These are phyloP conservation scores for Drosophila varians DNA, from an alignment of 1,140 invertebrate species.

Conservation along the genomic window DNA sequence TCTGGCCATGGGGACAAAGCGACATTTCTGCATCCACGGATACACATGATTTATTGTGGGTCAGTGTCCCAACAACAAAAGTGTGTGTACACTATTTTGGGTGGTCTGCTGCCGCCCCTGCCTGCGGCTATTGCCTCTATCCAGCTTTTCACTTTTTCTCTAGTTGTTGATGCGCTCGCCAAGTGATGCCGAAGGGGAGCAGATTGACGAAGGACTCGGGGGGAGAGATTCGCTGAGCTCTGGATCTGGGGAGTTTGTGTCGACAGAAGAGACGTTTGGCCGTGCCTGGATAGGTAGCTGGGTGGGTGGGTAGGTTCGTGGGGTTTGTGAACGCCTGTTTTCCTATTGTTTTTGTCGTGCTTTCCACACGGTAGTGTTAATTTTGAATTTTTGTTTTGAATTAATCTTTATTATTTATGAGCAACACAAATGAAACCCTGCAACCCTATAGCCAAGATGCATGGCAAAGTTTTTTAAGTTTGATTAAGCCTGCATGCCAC, in stretches of 20 bases:
- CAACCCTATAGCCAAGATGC: constrained; percentile 18
- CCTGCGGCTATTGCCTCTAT: neutral
- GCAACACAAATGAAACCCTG: constrained; percentile 14
- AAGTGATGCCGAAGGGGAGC: constrained; percentile 9
- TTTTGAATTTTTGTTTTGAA: constrained; percentile 67
- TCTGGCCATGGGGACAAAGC: no score
- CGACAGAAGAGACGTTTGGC: constrained; percentile 66
- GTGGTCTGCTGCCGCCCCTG: neutral
- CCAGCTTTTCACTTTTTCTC: constrained; percentile 12
- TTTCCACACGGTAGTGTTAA: constrained; percentile 57
- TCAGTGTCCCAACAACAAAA: constrained; percentile 28
- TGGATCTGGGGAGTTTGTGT: constrained; percentile 51
- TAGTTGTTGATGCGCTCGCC: constrained; percentile 62
- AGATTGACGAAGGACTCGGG: neutral
- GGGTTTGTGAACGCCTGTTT: constrained; percentile 13
- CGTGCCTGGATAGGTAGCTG: constrained; percentile 14
- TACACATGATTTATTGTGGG: constrained; percentile 74
- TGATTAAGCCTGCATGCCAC: constrained; percentile 21
- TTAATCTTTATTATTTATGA: constrained; percentile 12
- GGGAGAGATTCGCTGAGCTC: constrained; percentile 20
- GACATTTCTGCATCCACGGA: constrained; percentile 9
- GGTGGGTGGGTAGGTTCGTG: neutral
- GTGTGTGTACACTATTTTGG: no score
- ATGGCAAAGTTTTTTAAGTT: constrained; percentile 67
- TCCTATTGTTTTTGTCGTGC: constrained; percentile 43